Evolutionary conservation across 1,140 invertebrate genomes (phyloP), one percentile per base, ranked within the genome.

Genomic region (Phocides pigmalion): DNA sequence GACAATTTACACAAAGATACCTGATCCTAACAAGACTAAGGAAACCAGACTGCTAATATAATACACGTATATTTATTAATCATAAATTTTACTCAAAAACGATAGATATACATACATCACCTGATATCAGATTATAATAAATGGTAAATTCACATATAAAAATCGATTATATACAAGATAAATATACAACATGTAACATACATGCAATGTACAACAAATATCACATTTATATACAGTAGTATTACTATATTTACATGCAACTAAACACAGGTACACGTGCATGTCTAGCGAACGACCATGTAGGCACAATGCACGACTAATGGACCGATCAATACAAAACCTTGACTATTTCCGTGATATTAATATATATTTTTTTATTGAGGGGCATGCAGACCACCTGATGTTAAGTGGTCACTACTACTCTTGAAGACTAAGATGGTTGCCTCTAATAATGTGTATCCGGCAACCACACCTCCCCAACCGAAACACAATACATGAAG

Each of bases 21-120:
- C n/a, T n/a, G n/a, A n/a, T n/a, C n/a, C n/a, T n/a, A n/a, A n/a
- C n/a, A n/a, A n/a, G n/a, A n/a, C n/a, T n/a, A n/a, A n/a, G n/a
- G n/a, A n/a, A n/a, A n/a, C n/a, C n/a, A n/a, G n/a, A n/a, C n/a
- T n/a, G n/a, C n/a, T n/a, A n/a, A n/a, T n/a, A n/a, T n/a, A n/a
- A n/a, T n/a, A 5, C 20, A 22, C 20, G 20, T 22, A 28, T 28
- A 28, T 8, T 28, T 28, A 28, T 8, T 35, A n/a, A 3, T 2
- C 2, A 22, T 22, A 6, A 22, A 22, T 22, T 22, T 22, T 2
- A 22, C 3, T 22, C 6, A 2, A 22, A 22, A 25, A 9, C 32
- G 12, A 14, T 62, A 37, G 39, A 42, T 9, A 58, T 28, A 12
- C 20, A 68, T 68, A 62, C 62, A 12, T 64, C 47, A 56, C 51